A percentile compares a stretch with the other conserved stretches of the same genome.
Conservation (phyloP, 2,113 vertebrate species). For the Plecotus auritus region DNA sequence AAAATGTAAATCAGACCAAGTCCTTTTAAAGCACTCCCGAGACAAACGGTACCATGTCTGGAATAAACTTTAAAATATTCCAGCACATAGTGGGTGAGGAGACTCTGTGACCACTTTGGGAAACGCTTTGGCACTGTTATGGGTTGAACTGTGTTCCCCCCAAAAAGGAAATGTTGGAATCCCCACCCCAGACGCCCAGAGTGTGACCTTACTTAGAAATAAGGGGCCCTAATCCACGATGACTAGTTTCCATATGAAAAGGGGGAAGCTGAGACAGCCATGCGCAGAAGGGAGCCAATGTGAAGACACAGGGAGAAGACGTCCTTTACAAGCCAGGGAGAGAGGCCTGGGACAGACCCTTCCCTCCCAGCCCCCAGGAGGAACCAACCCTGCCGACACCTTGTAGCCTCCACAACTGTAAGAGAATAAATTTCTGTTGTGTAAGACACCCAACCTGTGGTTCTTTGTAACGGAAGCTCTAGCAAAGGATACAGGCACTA, state of each 20-base stretch:
- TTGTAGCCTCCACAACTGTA: not conserved
- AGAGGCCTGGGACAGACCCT: not conserved
- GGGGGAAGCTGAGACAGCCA: not conserved
- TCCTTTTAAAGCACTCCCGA: conserved; percentile 42
- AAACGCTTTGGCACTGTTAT: not conserved
- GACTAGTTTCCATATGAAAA: not conserved
- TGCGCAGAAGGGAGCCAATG: not conserved
- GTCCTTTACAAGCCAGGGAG: not conserved
- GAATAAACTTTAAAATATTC: conserved; percentile 21
- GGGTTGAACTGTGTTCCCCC: not conserved
- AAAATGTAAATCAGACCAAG: conserved; percentile 51
- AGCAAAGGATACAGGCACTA: not conserved
- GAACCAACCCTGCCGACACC: not conserved
- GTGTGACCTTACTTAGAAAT: not conserved
- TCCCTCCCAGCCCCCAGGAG: not conserved
- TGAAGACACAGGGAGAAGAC: not conserved
- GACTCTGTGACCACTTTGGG: not conserved
- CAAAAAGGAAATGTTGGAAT: not conserved
- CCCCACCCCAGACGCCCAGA: not conserved
- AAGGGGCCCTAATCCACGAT: not conserved
- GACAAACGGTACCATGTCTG: not conserved
- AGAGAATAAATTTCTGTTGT: not conserved
- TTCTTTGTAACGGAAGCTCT: not conserved
- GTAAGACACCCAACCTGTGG: not conserved
- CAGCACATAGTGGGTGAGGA: not conserved